phyloP scores from a whole-genome alignment of 2,113 vertebrate species.

The Oryzias melastigma region DNA sequence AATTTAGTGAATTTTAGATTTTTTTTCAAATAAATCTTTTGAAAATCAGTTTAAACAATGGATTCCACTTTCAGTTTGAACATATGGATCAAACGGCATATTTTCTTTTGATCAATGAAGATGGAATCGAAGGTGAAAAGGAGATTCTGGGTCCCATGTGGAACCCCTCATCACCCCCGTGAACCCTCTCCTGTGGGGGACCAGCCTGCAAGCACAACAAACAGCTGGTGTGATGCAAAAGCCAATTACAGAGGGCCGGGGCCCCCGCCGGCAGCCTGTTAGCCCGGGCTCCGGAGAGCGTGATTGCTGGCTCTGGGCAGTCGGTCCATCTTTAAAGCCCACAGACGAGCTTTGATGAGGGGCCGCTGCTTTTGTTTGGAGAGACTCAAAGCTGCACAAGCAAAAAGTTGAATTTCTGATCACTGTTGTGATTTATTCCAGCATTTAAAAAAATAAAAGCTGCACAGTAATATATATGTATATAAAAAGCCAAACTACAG shows the following conservation, averaged over 20 bases:
- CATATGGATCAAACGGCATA: background rate
- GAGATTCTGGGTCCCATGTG: constrained; percentile 29
- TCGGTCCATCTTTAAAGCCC: background rate
- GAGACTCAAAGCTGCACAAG: constrained; percentile 7
- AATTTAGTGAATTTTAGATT: too few relatives aligned
- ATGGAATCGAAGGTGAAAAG: constrained; percentile 6
- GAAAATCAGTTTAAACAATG: too few relatives aligned
- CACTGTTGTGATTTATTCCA: constrained; percentile 42
- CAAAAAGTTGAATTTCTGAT: constrained; percentile 37
- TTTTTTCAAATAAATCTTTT: too few relatives aligned
- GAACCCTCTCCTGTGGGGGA: constrained; percentile 35
- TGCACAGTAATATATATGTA: background rate
- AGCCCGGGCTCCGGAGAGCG: constrained; percentile 2
- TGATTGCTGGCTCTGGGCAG: constrained; percentile 36
- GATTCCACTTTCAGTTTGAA: too few relatives aligned
- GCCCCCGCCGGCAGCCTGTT: constrained; percentile 27
- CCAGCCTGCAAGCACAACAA: constrained; percentile 28
- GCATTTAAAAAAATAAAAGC: background rate
- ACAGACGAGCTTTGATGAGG: constrained; percentile 40
- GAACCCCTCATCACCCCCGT: background rate
- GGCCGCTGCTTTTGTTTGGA: constrained; percentile 20
- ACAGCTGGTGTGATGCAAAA: constrained; percentile 68
- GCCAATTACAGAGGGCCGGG: constrained; percentile 51
- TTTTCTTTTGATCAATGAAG: constrained; percentile 1
- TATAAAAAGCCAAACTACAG: background rate